Percentiles rank a stretch among this genome's conserved stretches.
Conservation (phyloP, 2,888 invertebrate genomes). For the Neoascia interrupta region DNA sequence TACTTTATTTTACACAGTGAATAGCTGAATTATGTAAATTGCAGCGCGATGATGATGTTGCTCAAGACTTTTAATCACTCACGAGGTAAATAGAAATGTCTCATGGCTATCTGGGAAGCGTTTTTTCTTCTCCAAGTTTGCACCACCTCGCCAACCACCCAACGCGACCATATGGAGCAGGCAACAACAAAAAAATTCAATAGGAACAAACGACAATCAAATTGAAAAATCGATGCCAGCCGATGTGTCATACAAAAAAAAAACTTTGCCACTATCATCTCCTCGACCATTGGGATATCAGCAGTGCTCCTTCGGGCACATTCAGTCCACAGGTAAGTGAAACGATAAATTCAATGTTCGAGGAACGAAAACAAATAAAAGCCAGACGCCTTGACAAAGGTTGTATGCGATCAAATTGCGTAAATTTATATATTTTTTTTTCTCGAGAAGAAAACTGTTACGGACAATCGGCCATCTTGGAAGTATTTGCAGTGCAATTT, state of each 20-base stretch:
- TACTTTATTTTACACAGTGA: constrained; percentile 50
- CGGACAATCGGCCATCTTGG: constrained; percentile 77
- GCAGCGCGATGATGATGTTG: constrained; percentile 37
- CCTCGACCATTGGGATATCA: background rate
- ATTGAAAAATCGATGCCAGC: constrained; percentile 65
- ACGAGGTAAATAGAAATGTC: constrained; percentile 7
- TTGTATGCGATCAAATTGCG: constrained; percentile 44
- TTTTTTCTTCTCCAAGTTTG: background rate
- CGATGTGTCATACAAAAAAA: constrained; percentile 63
- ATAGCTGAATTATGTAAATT: constrained; percentile 69
- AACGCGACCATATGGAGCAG: constrained; percentile 42
- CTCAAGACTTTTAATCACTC: constrained; percentile 14
- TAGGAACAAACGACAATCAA: constrained; percentile 12
- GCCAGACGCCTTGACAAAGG: background rate
- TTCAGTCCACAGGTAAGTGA: constrained; percentile 33
- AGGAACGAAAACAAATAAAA: constrained; percentile 30
- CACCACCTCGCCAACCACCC: constrained; percentile 40
- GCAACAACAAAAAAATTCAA: constrained; percentile 23
- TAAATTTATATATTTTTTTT: constrained; percentile 38
- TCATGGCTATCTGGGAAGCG: constrained; percentile 1
- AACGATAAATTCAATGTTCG: constrained; percentile 18
- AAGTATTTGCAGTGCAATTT: constrained; percentile 72
- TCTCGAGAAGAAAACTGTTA: constrained; percentile 74
- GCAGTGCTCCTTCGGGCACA: no score
- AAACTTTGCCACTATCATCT: constrained; percentile 24